Evolutionary conservation across 1,140 invertebrate genomes (phyloP).

Genomic region (Littorina saxatilis): DNA sequence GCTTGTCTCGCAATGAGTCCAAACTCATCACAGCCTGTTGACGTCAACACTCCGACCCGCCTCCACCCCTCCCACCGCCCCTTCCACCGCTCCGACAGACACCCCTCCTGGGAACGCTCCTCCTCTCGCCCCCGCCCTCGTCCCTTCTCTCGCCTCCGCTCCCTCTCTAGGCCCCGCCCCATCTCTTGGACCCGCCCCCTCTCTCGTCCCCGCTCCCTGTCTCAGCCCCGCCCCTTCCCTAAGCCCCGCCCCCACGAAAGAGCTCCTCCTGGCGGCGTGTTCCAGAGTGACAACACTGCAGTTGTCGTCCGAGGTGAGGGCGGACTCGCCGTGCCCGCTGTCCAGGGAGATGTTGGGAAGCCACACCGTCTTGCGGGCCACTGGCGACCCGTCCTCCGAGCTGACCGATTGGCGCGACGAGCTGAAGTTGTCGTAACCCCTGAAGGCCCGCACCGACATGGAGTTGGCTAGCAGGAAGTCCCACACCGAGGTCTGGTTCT

Average conservation of each 20-base stretch:
- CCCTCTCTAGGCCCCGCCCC: background rate
- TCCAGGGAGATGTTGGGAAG: constrained; percentile 38
- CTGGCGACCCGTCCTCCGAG: background rate
- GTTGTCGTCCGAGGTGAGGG: constrained; percentile 38
- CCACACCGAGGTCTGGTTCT: constrained; percentile 30
- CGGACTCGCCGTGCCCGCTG: constrained; percentile 15
- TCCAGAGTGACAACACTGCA: constrained; percentile 27
- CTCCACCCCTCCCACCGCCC: too few relatives aligned
- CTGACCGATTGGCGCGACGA: background rate
- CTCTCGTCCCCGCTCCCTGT: background rate
- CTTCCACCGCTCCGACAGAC: too few relatives aligned
- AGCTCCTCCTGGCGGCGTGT: background rate
- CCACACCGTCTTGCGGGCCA: constrained; percentile 25
- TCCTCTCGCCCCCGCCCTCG: too few relatives aligned
- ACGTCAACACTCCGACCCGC: too few relatives aligned
- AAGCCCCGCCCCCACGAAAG: background rate
- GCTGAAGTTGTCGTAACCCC: constrained; percentile 41
- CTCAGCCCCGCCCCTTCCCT: background rate
- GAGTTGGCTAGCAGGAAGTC: constrained; percentile 36
- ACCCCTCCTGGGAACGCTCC: too few relatives aligned
- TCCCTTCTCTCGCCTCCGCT: background rate
- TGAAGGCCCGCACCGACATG: constrained; percentile 35
- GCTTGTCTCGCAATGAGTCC: too few relatives aligned
- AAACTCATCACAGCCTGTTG: too few relatives aligned
- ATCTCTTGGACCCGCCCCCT: background rate